A percentile compares a stretch with the other conserved stretches of the same genome.
phyloP scores from a whole-genome alignment of 2,113 vertebrate species.

The Scytalopus superciliaris region DNA sequence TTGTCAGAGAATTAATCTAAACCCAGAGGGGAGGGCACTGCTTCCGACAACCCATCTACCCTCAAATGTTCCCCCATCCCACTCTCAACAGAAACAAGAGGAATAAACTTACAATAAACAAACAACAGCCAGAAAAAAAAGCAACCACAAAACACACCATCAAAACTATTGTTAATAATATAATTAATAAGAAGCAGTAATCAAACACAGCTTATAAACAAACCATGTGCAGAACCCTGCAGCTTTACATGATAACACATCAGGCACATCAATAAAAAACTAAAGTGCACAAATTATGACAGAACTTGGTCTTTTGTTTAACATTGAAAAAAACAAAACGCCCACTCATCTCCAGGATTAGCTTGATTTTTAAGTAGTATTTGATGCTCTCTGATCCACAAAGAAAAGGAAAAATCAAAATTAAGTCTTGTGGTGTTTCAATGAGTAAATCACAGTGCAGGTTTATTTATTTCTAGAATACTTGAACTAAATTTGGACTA shows the following conservation, averaged over 20 bases:
- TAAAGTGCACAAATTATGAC: background rate
- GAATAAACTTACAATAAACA: background rate
- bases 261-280: background rate
- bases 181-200: background rate
- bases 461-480: background rate
- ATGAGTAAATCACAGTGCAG: background rate
- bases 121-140: background rate
- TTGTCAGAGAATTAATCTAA: background rate
- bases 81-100: background rate
- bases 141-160: background rate
- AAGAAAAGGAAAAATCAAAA: background rate
- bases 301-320: background rate
- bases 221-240: background rate
- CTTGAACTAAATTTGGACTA: background rate
- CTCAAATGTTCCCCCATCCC: background rate
- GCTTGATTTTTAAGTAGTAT: background rate
- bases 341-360: background rate
- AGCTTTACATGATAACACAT: background rate
- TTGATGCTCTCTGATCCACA: background rate
- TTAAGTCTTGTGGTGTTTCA: background rate
- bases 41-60: background rate
- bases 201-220: background rate
- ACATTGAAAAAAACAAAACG: fast-evolving
- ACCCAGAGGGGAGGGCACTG: background rate
- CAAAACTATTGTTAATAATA: background rate